Evolutionary conservation across 2,113 vertebrate genomes (phyloP), one percentile per base, ranked within the genome.

Genomic region (Chelonoidis abingdonii): DNA sequence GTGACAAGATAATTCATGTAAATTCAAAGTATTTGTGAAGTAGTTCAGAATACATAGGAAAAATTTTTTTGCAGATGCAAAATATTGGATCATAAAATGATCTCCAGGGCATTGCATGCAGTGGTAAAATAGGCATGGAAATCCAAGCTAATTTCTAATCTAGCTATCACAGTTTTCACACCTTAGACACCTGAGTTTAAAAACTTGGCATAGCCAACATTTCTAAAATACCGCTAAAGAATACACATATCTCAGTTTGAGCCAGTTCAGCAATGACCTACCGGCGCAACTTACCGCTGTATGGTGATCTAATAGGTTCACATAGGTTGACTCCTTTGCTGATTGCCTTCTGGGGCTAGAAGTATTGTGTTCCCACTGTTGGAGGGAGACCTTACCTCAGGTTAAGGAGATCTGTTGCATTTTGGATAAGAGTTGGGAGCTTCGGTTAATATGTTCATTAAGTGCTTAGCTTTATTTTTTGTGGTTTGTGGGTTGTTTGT

Each of bases 171-270:
- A 78, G 62, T 16, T 75, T 8, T 35, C 72, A 75, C 13, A 59
- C 8, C 47, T 86, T 25, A 5, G 5, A 85, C 72, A 25, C 69
- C 72, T 90, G 56, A 82, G 27, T 75, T 75, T 21, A 65, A 52
- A 27, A 80, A 59, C 1, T 3, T 78, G 2, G 3, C 49, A 5
- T 19, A 41, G n/a, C 21, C 22, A 4, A 1, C 44, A 35, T 79
- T 90, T 88, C n/a, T 85, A 47, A 88, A 82, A 83, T 52, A 82
- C 0, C 7, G 16, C 1, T 49, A 4, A 76, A 84, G 65, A 14
- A 21, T 8, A 9, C 6, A 57, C 4, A 38, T 3, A 10, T 0
- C 44, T 84, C 7, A 5, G 1, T 75, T 80, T 27, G 13, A 57
- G 5, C 9, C 16, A 8, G n/a, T 41, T 86, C 35, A 83, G 25